A percentile compares a stretch with the other conserved stretches of the same genome.
These are phyloP conservation scores for Gisinianus flammeolus DNA, from an alignment of 2,888 invertebrate genomes.

Conservation along the genomic window DNA sequence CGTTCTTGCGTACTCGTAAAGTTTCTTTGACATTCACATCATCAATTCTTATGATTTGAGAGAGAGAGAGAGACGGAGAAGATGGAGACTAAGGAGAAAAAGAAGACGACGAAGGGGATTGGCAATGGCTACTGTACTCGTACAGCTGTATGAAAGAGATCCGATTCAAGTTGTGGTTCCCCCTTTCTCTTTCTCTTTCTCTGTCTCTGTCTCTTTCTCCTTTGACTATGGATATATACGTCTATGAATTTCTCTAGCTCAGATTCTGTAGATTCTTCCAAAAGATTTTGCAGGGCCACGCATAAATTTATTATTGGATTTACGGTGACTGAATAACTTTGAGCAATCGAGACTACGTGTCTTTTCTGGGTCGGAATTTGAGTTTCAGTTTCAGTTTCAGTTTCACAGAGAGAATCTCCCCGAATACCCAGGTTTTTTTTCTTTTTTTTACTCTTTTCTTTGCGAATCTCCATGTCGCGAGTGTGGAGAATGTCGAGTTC, in stretches of 20 bases:
- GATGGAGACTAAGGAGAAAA: not conserved
- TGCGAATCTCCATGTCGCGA: not conserved
- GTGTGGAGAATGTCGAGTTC: not conserved
- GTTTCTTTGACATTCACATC: constrained; percentile 33
- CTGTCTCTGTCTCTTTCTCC: too few species aligned
- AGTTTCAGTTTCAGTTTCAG: not conserved
- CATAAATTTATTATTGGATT: constrained; percentile 33
- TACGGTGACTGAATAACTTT: constrained; percentile 21
- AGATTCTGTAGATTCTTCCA: too few species aligned
- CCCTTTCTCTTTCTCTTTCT: too few species aligned
- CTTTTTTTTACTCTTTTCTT: not conserved
- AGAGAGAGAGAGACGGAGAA: not conserved
- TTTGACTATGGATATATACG: too few species aligned
- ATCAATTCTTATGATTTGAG: constrained; percentile 36
- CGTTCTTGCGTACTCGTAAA: constrained; percentile 25
- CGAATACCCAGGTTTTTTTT: constrained; percentile 15
- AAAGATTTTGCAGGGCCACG: constrained; percentile 14
- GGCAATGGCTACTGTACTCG: too few species aligned
- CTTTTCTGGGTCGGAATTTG: not conserved
- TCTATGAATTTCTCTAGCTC: too few species aligned
- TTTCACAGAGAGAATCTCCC: constrained; percentile 17
- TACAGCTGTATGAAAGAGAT: not conserved
- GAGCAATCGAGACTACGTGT: not conserved
- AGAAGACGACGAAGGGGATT: not conserved
- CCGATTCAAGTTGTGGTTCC: too few species aligned